A percentile compares a stretch with the other conserved stretches of the same genome.
These are phyloP conservation scores for Streptopelia turtur DNA, from an alignment of 2,797 vertebrate species.

Conservation along the genomic window DNA sequence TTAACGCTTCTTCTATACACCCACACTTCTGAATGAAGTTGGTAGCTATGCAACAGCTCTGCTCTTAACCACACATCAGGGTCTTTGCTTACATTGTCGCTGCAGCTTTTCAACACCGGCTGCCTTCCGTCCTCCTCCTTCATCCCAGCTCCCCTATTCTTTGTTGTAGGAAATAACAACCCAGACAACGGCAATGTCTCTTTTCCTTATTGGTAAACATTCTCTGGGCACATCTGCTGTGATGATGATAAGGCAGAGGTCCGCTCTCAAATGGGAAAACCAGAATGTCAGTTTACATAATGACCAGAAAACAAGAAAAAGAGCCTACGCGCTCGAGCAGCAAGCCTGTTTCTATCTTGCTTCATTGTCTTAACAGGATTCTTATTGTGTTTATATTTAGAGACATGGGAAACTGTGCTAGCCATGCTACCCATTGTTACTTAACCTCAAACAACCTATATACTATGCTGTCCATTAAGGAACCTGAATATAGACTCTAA, in stretches of 20 bases:
- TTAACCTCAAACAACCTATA: constrained; percentile 65
- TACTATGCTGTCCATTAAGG: constrained; percentile 14
- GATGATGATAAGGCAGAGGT: constrained; percentile 54
- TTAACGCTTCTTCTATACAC: neutral
- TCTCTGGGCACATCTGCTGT: constrained; percentile 54
- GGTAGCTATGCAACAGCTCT: neutral
- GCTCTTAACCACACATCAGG: neutral
- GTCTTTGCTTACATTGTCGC: neutral
- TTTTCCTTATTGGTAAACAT: constrained; percentile 62
- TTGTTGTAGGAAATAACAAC: constrained; percentile 68
- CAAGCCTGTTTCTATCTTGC: constrained; percentile 50
- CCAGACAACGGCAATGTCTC: constrained; percentile 53
- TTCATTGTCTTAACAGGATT: constrained; percentile 61
- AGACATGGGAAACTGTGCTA: constrained; percentile 59
- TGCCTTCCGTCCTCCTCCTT: constrained; percentile 25
- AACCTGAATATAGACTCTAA: constrained; percentile 29
- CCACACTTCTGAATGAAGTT: neutral
- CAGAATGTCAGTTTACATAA: constrained; percentile 69
- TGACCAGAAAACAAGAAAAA: constrained; percentile 62
- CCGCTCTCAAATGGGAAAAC: constrained; percentile 57
- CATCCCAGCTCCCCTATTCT: constrained; percentile 51
- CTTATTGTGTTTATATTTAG: constrained; percentile 71
- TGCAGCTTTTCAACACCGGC: neutral
- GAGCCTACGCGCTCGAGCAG: neutral
- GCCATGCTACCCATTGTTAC: constrained; percentile 49